Percentiles rank a stretch among this genome's conserved stretches.
These are phyloP conservation scores for Eupleurogrammus muticus DNA, from an alignment of 2,797 vertebrate genomes.

Conservation along the genomic window DNA sequence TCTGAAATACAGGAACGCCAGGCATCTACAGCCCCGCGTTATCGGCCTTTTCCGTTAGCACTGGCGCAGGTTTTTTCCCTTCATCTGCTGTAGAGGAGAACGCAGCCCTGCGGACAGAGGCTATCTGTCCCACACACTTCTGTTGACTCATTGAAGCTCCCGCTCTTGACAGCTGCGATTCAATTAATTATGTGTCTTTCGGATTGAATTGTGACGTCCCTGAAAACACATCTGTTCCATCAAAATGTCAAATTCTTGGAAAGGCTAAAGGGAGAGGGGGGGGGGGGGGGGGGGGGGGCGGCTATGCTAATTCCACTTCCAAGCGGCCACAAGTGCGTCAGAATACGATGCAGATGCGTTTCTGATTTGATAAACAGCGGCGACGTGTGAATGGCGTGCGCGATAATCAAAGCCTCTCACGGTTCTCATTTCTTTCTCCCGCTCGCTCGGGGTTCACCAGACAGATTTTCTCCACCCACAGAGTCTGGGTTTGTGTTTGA, in stretches of 20 bases:
- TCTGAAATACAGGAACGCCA: slow-evolving; percentile 16
- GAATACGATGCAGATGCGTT: slow-evolving; percentile 64
- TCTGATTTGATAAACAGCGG: slow-evolving; percentile 63
- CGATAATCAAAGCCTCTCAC: slow-evolving; percentile 68
- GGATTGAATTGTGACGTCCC: slow-evolving; percentile 40
- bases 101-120: slow-evolving; percentile 36
- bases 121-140: slow-evolving; percentile 55
- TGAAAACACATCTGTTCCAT: slow-evolving; percentile 64
- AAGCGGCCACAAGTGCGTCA: slow-evolving; percentile 40
- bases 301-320: slow-evolving; percentile 41
- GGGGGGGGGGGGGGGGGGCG: neutral
- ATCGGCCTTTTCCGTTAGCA: slow-evolving; percentile 43
- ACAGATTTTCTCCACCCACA: slow-evolving; percentile 75
- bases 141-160: slow-evolving; percentile 58
- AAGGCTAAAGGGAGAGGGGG: slow-evolving; percentile 7
- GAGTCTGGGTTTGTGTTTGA: slow-evolving; percentile 60
- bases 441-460: slow-evolving; percentile 43
- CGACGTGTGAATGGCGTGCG: slow-evolving; percentile 54
- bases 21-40: slow-evolving; percentile 47
- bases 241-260: slow-evolving; percentile 62
- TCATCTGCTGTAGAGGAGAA: slow-evolving; percentile 28
- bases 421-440: slow-evolving; percentile 58
- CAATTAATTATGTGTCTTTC: slow-evolving; percentile 56
- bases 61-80: slow-evolving; percentile 19
- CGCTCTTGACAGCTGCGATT: slow-evolving; percentile 54